Base-by-base conservation (phyloP, 2,113 vertebrate species). In the Arizona elegans region DNA sequence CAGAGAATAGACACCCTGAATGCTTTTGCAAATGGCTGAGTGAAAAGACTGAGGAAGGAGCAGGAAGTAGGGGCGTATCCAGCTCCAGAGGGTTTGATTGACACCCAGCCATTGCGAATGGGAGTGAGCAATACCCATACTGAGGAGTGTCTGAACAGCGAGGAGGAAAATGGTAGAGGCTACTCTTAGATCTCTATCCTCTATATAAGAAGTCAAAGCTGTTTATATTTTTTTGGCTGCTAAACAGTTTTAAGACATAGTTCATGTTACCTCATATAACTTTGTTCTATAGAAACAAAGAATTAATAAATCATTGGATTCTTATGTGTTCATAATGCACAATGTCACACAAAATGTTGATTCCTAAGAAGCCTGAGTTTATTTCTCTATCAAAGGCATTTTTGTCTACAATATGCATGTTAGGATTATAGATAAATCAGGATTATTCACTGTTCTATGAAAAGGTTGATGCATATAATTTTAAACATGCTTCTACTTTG, bases 281-380 rank as follows among this genome's bases (percentile, higher is more conserved):
- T 93, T 93, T 90, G 70, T 92, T 85, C 26, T 26, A 58, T n/a
- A 43, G 26, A 19, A 19, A 89, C 38, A 85, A 92, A 59, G 24
- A 56, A 62, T 92, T 70, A 85, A 85, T 89, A 89, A 92, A 89
- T 50, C 54, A 92, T 26, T 85, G 88, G 59, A 47, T 38, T 11
- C 3, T 81, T 85, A 70, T 19, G 24, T 50, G n/a, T 19, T 17
- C 19, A 17, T 43, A 89, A 92, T 59, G 38, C 43, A 59, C 70
- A 90, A 50, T 59, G 47, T 19, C 53, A 89, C 55, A 59, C 47
- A 62, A 54, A 62, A 86, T 53, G 58, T 38, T 92, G 65, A 90
- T 90, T 90, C 19, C 55, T n/a, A 59, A 90, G 70, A 93, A 93
- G 17, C 88, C 62, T 52, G 53, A 26, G 38, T 86, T 59, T 59